These are phyloP conservation scores for Glossophaga mutica DNA, from an alignment of 2,797 vertebrate genomes.

Conservation along the genomic window DNA sequence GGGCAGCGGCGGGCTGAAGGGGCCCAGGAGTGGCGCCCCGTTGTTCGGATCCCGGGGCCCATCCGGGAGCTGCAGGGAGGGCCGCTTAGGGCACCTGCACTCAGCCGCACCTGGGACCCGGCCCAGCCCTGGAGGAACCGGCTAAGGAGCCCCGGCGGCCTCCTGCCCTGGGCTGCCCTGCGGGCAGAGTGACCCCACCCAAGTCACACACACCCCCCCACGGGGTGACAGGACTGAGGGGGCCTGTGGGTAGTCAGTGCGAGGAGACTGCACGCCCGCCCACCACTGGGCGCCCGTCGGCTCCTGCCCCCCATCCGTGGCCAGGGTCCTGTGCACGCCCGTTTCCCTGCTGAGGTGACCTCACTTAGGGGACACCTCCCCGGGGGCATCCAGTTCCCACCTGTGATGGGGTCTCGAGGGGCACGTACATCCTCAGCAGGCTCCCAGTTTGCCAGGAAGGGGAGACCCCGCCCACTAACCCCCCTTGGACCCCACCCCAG, in stretches of 20 bases:
- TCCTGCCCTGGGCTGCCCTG: constrained; percentile 46
- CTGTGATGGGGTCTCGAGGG: rapidly evolving
- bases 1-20: background rate
- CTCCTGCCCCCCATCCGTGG: background rate
- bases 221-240: too few relatives aligned
- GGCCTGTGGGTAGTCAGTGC: background rate
- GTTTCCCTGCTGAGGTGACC: background rate
- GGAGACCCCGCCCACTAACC: background rate
- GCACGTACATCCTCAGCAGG: rapidly evolving
- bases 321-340: background rate
- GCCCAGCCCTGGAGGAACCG: constrained; percentile 81
- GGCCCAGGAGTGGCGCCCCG: background rate
- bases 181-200: background rate
- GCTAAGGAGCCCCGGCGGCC: constrained; percentile 75
- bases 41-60: background rate
- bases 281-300: background rate
- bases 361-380: background rate
- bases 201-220: background rate
- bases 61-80: too few relatives aligned
- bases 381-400: background rate
- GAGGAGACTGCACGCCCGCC: background rate
- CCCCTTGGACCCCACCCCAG: background rate
- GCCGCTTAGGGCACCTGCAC: too few relatives aligned
- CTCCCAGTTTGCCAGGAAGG: background rate
- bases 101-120: background rate